These are phyloP conservation scores for Aricia agestis DNA, from an alignment of 1,140 invertebrate species.

Conservation along the genomic window DNA sequence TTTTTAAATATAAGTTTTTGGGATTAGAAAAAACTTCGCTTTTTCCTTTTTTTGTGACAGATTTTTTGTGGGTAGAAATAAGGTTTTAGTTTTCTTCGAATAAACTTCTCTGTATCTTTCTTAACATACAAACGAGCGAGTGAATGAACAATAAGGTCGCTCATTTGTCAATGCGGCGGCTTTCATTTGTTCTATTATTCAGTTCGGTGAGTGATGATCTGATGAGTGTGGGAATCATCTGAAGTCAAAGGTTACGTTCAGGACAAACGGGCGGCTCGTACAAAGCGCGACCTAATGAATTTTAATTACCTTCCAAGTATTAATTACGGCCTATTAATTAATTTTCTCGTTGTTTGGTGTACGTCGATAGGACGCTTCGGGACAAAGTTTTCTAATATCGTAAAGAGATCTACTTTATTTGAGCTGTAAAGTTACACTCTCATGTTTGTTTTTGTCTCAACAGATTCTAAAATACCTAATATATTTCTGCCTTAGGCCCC, in stretches of 20 bases:
- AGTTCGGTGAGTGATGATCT: conserved; percentile 5
- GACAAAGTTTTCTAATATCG: no score
- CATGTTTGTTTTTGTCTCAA: no score
- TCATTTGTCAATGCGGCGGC: conserved; percentile 13
- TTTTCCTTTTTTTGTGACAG: no score
- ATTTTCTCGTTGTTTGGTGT: neutral
- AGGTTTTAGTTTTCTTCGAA: neutral
- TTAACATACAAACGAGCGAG: neutral
- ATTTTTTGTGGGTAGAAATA: neutral
- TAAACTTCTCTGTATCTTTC: neutral
- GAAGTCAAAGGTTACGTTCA: neutral
- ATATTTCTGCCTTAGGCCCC: no score
- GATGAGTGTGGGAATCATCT: conserved; percentile 7
- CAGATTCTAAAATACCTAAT: no score
- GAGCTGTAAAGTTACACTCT: no score
- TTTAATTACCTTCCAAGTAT: neutral
- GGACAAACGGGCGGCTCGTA: conserved; percentile 2
- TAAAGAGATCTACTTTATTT: no score
- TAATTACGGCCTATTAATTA: conserved; percentile 6
- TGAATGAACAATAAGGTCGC: conserved; percentile 6
- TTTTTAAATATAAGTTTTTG: no score
- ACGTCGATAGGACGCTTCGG: no score
- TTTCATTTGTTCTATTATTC: conserved; percentile 11
- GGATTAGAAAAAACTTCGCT: no score
- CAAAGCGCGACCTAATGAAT: neutral